Conservation (phyloP, 2,888 invertebrate genomes). For the Camponotus fellah region DNA sequence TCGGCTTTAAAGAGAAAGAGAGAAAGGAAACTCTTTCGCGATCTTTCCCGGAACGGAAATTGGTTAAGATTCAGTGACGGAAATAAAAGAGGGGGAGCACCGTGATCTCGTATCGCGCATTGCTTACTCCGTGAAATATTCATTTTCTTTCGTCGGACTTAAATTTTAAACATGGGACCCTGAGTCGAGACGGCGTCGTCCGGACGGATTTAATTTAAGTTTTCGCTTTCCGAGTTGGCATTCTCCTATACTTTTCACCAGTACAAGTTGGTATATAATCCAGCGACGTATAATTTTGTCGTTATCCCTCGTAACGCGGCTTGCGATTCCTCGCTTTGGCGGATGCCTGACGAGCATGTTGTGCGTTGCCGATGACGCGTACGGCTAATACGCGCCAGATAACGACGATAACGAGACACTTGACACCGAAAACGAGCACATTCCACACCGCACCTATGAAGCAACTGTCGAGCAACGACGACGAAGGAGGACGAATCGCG, state of each 20-base stretch:
- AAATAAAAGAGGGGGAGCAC: conserved; percentile 34
- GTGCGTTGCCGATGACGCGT: conserved; percentile 12
- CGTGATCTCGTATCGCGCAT: conserved; percentile 17
- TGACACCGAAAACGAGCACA: conserved; percentile 64
- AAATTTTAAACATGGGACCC: conserved; percentile 28
- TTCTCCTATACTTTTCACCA: no score
- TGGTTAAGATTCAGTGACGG: conserved; percentile 26
- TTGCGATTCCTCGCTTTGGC: neutral
- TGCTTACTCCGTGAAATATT: conserved; percentile 39
- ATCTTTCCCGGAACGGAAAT: conserved; percentile 27
- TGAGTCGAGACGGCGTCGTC: conserved; percentile 8
- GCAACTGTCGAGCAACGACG: conserved; percentile 62
- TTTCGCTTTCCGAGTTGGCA: conserved; percentile 25
- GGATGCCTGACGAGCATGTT: neutral
- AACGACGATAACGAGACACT: conserved; percentile 72
- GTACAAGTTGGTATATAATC: neutral
- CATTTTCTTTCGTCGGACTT: conserved; percentile 38
- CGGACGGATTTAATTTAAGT: conserved; percentile 49
- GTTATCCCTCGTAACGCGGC: neutral
- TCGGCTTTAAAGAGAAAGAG: neutral
- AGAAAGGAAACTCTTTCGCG: neutral
- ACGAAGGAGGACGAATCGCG: neutral
- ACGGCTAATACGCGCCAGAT: conserved; percentile 57
- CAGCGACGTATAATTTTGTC: conserved; percentile 28
- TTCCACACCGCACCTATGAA: conserved; percentile 49